Conservation (phyloP, 2,888 invertebrate species). For the Drosophila neutralis region DNA sequence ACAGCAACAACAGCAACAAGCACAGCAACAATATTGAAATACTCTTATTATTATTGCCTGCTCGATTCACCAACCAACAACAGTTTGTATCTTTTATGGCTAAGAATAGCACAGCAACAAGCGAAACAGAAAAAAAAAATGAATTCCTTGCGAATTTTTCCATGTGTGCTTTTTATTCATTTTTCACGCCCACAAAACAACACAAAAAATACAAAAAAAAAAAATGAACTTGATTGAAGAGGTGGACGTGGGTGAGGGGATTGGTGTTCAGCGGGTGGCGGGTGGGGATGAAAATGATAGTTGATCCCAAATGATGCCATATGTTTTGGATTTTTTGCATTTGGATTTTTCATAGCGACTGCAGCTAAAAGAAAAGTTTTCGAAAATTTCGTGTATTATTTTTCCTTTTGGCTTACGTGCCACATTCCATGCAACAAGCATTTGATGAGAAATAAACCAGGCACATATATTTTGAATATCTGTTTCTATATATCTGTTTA, state of each 20-base stretch:
- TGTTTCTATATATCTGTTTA: background rate
- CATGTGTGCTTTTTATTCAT: conserved; percentile 23
- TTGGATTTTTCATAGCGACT: background rate
- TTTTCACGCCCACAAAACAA: conserved; percentile 45
- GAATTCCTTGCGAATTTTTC: conserved; percentile 66
- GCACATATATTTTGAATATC: background rate
- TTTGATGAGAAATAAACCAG: background rate
- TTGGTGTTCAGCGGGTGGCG: background rate
- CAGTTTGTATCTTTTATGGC: conserved; percentile 22
- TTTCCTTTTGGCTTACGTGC: conserved; percentile 36
- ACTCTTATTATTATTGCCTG: conserved; percentile 40
- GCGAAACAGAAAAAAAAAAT: conserved; percentile 19
- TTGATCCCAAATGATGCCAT: background rate
- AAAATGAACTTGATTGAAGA: background rate
- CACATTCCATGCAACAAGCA: conserved; percentile 22
- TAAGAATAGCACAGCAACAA: conserved; percentile 40
- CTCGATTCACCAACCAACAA: conserved; percentile 18
- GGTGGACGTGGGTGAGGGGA: background rate
- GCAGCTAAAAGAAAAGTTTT: background rate
- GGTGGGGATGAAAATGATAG: background rate
- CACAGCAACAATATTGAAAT: conserved; percentile 14
- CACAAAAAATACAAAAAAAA: background rate
- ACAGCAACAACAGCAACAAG: background rate
- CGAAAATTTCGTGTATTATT: background rate
- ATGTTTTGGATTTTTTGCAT: background rate